These are phyloP conservation scores for Philopotamus ludificatus DNA, from an alignment of 1,140 invertebrate genomes.

Conservation along the genomic window DNA sequence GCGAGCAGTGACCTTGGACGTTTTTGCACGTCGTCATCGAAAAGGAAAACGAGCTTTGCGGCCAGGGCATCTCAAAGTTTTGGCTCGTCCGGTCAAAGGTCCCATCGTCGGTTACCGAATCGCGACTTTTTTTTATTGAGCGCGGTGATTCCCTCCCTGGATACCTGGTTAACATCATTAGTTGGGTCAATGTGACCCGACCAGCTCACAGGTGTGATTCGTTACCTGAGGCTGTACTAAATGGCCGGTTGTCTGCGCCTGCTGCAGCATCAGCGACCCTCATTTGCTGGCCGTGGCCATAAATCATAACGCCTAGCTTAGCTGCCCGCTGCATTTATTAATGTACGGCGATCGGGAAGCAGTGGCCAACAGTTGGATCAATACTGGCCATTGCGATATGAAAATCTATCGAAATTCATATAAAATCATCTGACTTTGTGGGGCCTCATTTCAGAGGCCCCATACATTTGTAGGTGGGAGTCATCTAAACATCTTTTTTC, in stretches of 20 bases:
- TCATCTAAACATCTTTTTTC: too few relatives aligned
- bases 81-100: neutral
- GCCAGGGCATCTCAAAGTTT: neutral
- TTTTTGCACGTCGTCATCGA: neutral
- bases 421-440: too few relatives aligned
- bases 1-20: too few relatives aligned
- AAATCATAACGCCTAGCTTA: conserved; percentile 10
- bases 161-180: neutral
- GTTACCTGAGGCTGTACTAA: conserved; percentile 7
- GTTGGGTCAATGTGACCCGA: neutral
- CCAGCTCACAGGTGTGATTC: conserved; percentile 2
- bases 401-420: too few relatives aligned
- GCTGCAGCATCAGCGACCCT: conserved; percentile 16
- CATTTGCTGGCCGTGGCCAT: conserved; percentile 13
- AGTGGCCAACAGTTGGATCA: neutral
- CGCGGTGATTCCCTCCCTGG: neutral
- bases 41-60: neutral
- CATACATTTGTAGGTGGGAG: too few relatives aligned
- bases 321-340: conserved; percentile 17
- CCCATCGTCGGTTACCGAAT: neutral
- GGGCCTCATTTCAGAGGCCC: too few relatives aligned
- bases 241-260: conserved; percentile 7
- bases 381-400: too few relatives aligned
- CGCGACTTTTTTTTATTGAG: neutral
- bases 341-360: neutral